Evolutionary conservation across 2,113 vertebrate species (phyloP).

Genomic region (Mionectes macconnelli): DNA sequence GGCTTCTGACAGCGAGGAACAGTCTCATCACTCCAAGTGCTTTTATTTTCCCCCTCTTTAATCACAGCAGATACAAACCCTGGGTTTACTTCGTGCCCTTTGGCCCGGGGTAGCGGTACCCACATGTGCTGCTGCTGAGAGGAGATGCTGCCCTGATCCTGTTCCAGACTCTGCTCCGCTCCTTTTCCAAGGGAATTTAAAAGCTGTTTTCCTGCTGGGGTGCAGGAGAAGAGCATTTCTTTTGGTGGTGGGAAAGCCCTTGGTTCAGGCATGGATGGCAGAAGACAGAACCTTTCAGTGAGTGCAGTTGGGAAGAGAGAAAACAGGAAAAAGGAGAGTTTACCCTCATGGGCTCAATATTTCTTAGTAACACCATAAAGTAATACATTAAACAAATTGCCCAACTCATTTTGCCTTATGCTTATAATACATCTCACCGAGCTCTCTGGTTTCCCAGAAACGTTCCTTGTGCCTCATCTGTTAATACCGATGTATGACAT

Average conservation of each 20-base stretch:
- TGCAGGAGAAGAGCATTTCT: not conserved
- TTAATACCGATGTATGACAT: not conserved
- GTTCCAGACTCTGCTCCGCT: not conserved
- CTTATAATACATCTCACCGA: not conserved
- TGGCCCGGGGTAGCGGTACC: fast-evolving
- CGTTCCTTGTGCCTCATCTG: not conserved
- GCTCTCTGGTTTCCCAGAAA: not conserved
- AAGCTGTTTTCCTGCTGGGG: not conserved
- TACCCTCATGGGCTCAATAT: not conserved
- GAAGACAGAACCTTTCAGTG: not conserved
- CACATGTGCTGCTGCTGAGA: fast-evolving
- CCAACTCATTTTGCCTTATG: not conserved
- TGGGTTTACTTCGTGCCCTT: not conserved
- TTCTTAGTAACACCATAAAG: not conserved
- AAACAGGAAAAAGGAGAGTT: not conserved
- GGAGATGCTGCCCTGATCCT: not conserved
- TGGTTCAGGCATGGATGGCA: fast-evolving
- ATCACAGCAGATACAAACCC: not conserved
- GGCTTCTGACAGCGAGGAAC: not conserved
- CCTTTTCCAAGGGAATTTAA: not conserved
- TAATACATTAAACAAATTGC: not conserved
- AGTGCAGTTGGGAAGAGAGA: not conserved
- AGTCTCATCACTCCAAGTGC: fast-evolving
- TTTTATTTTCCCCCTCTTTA: not conserved
- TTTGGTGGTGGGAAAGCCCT: not conserved